These are phyloP conservation scores for Drosophila diplacantha DNA, from an alignment of 2,888 invertebrate genomes.

Conservation along the genomic window DNA sequence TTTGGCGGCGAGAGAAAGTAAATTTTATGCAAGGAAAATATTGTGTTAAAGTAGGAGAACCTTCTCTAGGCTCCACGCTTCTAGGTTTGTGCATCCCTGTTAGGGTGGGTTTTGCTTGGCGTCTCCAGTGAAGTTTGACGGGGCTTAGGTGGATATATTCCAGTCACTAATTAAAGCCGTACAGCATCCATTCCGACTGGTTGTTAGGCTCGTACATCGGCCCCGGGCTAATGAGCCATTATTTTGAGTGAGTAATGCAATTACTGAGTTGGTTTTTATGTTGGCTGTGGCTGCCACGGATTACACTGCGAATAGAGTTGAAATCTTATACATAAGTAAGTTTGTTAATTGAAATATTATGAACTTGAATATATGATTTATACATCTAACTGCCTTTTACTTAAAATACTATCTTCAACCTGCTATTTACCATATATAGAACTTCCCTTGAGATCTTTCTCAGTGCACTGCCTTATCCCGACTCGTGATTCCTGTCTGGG, in stretches of 20 bases:
- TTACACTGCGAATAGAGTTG: neutral
- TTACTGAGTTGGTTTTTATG: slow-evolving; percentile 39
- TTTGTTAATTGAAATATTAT: neutral
- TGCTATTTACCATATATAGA: neutral
- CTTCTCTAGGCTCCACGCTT: neutral
- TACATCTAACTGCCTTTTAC: too few relatives aligned
- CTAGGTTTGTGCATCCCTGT: slow-evolving; percentile 5
- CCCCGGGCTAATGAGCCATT: slow-evolving; percentile 39
- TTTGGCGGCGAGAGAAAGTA: neutral
- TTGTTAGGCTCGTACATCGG: slow-evolving; percentile 7
- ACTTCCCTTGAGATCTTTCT: neutral
- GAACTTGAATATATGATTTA: neutral
- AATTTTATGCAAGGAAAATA: slow-evolving; percentile 4
- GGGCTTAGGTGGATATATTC: slow-evolving; percentile 3
- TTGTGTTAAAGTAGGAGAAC: slow-evolving; percentile 1
- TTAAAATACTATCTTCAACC: neutral
- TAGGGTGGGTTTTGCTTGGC: neutral
- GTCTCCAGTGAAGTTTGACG: slow-evolving; percentile 21
- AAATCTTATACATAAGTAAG: too few relatives aligned
- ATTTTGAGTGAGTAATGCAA: slow-evolving; percentile 48
- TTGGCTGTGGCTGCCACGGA: neutral
- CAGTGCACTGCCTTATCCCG: slow-evolving; percentile 8
- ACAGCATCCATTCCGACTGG: slow-evolving; percentile 9
- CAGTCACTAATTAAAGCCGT: slow-evolving; percentile 24
- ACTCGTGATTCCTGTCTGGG: slow-evolving; percentile 9